phyloP scores from a whole-genome alignment of 2,888 invertebrate genomes.

The Hedychridium roseum region DNA sequence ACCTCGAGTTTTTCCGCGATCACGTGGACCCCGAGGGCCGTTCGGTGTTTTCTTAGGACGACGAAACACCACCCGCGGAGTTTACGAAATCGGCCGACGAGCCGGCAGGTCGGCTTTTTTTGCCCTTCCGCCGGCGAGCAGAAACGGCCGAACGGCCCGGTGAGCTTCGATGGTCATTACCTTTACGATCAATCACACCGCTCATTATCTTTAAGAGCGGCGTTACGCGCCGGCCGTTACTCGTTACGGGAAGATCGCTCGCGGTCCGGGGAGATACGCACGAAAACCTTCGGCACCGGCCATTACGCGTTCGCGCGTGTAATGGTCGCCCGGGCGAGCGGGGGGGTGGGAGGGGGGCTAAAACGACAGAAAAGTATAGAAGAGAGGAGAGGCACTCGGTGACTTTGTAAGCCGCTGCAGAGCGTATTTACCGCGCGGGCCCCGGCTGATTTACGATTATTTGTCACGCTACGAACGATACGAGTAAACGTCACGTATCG shows the following conservation, averaged over 20 bases:
- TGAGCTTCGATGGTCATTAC: conserved; percentile 55
- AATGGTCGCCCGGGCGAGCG: no score
- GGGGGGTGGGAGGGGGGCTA: no score
- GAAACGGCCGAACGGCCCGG: conserved; percentile 7
- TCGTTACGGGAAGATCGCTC: conserved; percentile 41
- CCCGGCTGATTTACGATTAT: no score
- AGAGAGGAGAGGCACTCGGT: no score
- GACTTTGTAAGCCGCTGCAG: no score
- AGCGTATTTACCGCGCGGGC: no score
- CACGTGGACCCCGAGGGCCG: conserved; percentile 13
- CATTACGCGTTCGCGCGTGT: conserved; percentile 29
- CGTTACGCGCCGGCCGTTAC: conserved; percentile 47
- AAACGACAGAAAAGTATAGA: no score
- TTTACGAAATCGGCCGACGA: conserved; percentile 33
- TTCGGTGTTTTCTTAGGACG: no score
- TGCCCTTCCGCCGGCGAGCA: conserved; percentile 1
- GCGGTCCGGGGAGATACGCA: conserved; percentile 11
- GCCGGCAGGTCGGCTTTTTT: conserved; percentile 12
- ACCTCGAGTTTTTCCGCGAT: conserved; percentile 5
- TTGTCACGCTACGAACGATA: no score
- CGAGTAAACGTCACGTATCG: no score
- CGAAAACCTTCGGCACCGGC: conserved; percentile 17
- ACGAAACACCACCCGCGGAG: conserved; percentile 37
- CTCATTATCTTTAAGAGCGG: conserved; percentile 56
- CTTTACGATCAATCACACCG: conserved; percentile 60